Percentiles rank a stretch among this genome's conserved stretches.
Evolutionary conservation across 2,888 invertebrate species (phyloP).

Genomic region (Hypsopygia costalis): DNA sequence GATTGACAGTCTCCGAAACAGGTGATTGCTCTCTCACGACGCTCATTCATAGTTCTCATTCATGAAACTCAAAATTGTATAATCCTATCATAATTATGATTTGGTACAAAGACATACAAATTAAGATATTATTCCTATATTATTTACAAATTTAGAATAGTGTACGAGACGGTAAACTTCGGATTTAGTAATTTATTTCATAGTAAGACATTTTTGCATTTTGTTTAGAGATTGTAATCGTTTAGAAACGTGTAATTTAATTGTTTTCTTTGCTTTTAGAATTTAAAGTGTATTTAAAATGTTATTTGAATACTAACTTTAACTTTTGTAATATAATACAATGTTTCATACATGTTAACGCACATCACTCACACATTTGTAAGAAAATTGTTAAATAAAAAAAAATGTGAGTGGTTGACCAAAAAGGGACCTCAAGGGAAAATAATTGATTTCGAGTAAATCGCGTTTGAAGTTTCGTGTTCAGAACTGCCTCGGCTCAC

Average conservation of each 20-base stretch:
- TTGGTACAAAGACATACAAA: slow-evolving; percentile 78
- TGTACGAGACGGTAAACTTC: slow-evolving; percentile 33
- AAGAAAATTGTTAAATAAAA: slow-evolving; percentile 18
- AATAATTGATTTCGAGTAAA: too few species aligned
- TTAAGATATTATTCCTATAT: slow-evolving; percentile 69
- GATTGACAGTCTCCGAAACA: too few species aligned
- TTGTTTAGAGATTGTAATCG: slow-evolving; percentile 57
- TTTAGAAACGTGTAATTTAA: slow-evolving; percentile 55
- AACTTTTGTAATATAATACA: slow-evolving; percentile 31
- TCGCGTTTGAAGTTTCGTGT: too few species aligned
- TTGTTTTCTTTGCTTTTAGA: slow-evolving; percentile 42
- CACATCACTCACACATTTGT: slow-evolving; percentile 24
- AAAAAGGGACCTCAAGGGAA: too few species aligned
- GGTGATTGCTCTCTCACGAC: slow-evolving; percentile 21
- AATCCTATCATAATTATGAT: slow-evolving; percentile 50
- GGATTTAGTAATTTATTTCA: slow-evolving; percentile 68
- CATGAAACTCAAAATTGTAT: slow-evolving; percentile 46
- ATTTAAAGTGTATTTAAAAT: slow-evolving; percentile 35
- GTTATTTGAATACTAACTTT: slow-evolving; percentile 31
- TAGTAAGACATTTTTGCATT: slow-evolving; percentile 66
- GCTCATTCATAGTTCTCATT: slow-evolving; percentile 49
- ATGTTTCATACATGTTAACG: slow-evolving; percentile 24
- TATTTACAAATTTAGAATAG: slow-evolving; percentile 61
- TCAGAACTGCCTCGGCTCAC: too few species aligned
- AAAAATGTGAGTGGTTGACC: too few species aligned